Base-by-base conservation (phyloP, 1,140 invertebrate species). In the Phthorimaea operculella region DNA sequence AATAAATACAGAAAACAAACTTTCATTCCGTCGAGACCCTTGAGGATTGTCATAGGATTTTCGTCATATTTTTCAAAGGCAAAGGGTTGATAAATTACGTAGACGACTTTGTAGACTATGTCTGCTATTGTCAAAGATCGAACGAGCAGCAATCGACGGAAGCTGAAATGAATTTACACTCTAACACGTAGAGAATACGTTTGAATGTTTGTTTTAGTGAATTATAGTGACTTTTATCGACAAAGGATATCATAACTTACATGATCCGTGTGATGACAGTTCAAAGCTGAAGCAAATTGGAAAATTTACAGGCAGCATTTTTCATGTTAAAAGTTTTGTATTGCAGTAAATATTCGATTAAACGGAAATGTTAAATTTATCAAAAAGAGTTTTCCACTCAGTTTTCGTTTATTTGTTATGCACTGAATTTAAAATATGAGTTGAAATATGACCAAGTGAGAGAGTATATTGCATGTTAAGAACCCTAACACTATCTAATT, bases 231-330 rank as follows among this genome's bases (percentile, higher is more conserved):
- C 12, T 47, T 47, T 47, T 47, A 47, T 16, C 9, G 15, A 15
- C 15, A 47, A 47, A 47, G 44, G 44, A 47, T 47, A 16, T 47
- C 44, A 47, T 47, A 47, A 47, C 44, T 47, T 15, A 47, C 8
- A 47, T 47, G 44, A 47, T 47, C 44, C n/a, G 3, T 9, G 4
- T 17, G 44, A 47, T 47, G 44, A 47, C 44, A 16, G 12, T 1
- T 15, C 14, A 9, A 47, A 47, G 44, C 44, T n/a, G 12, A 47
- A 9, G 15, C 44, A 47, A 47, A 47, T 47, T 47, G 44, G 44
- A 47, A 11, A 28, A 28, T 28, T 28, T 28, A 28, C 21, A 28
- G 21, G 2, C 21, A 28, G 21, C 21, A 28, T 28, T 28, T 28
- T 28, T 28, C 21, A 28, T 2, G 21, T 28, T 28, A 28, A 28